phyloP scores from a whole-genome alignment of 53 echinoderm and acorn worm species.

The Hippasteria phrygiana region DNA sequence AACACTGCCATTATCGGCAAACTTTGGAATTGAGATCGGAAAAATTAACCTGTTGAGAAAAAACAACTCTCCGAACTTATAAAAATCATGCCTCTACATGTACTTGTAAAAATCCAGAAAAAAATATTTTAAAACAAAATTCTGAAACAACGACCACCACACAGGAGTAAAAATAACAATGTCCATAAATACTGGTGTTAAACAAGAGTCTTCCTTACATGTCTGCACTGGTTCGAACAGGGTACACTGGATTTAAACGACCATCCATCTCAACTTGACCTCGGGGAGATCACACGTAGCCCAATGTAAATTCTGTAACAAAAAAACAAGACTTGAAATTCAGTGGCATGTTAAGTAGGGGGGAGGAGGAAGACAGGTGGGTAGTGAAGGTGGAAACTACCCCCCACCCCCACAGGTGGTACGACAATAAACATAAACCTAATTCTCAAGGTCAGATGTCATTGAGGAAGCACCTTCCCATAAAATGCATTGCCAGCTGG shows the following conservation, averaged over 20 bases:
- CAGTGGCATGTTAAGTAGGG: neutral
- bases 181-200: neutral
- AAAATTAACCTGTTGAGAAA: no score
- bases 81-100: no score
- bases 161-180: neutral
- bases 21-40: no score
- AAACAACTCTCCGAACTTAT: no score
- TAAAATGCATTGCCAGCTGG: no score
- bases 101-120: no score
- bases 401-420: no score
- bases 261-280: conserved; percentile 76
- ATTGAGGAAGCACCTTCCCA: no score
- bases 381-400: neutral
- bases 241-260: neutral
- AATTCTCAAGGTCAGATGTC: no score
- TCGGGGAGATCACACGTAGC: conserved; percentile 79
- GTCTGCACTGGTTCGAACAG: conserved; percentile 31
- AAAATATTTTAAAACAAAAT: neutral
- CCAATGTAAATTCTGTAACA: conserved; percentile 84
- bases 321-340: neutral
- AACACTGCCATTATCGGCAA: no score
- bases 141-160: neutral
- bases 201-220: neutral
- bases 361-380: neutral
- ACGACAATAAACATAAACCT: no score